Conservation (phyloP, 2,797 vertebrate genomes). For the Diplodus sargus region DNA sequence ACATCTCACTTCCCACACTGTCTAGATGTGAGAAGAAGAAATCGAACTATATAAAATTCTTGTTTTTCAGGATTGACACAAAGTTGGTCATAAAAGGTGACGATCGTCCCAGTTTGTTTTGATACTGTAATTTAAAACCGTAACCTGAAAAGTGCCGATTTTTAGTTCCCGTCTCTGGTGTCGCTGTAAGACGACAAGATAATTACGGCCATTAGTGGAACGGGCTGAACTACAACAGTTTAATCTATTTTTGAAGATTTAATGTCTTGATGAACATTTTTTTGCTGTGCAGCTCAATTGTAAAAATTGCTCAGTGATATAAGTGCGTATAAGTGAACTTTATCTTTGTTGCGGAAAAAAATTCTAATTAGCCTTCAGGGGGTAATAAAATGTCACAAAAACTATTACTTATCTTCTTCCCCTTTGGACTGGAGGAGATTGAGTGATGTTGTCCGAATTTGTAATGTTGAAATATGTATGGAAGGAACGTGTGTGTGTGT, state of each 20-base stretch:
- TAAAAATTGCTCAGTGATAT: conserved; percentile 19
- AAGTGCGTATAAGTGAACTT: conserved; percentile 18
- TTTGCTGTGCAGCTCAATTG: background rate
- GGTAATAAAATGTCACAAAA: conserved; percentile 26
- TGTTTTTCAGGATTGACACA: conserved; percentile 8
- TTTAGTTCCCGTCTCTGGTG: background rate
- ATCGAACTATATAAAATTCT: background rate
- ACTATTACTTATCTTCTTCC: conserved; percentile 21
- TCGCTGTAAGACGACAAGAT: conserved; percentile 5
- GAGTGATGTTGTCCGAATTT: conserved; percentile 30
- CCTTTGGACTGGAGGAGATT: conserved; percentile 19
- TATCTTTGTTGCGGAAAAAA: conserved; percentile 13
- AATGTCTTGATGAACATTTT: conserved; percentile 6
- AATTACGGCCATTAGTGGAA: conserved; percentile 9
- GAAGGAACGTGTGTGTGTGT: conserved; percentile 3
- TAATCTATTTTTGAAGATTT: conserved; percentile 15
- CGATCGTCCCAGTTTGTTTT: background rate
- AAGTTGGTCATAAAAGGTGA: background rate
- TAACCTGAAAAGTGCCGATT: background rate
- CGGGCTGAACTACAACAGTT: background rate
- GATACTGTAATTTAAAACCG: background rate
- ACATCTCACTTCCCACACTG: background rate
- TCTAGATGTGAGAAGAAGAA: conserved; percentile 5
- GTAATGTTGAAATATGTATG: conserved; percentile 20
- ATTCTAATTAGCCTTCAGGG: conserved; percentile 25